Base-by-base conservation (phyloP, 2,113 vertebrate species). In the Chascanopsetta lugubris region DNA sequence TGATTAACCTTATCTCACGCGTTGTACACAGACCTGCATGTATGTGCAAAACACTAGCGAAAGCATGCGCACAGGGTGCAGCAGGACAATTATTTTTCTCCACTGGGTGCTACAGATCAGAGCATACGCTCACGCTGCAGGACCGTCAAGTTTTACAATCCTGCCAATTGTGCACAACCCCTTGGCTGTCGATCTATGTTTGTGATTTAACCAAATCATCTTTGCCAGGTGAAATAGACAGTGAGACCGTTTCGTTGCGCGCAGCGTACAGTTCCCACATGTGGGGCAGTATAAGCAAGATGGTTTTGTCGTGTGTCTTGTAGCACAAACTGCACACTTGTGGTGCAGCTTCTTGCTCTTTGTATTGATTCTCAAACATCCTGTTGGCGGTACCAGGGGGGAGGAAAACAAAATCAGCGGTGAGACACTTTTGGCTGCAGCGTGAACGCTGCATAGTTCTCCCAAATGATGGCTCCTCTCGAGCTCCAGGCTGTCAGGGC, bases 391-490 rank as follows among this genome's bases (percentile, higher is more conserved):
- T 27, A 57, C 54, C n/a, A 45, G 3, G 13, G 46, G 46, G 36
- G 32, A 36, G 29, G 69, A 72, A 69, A 77, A 74, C 50, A 48
- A 48, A 54, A 54, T 34, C 74, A 47, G 63, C 25, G 21, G 30
- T 55, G 60, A 30, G 63, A 69, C 22, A 60, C 67, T 75, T 77
- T 32, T 40, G 59, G 54, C 54, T 48, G 58, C 69, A 65, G 69
- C 25, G 53, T 69, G 54, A 74, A 79, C 66, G 45, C 9, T 36
- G 43, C 48, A 49, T 30, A 61, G 59, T 70, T 76, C 58, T 69
- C 71, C 72, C 58, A 71, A 78, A 81, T 61, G 72, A 83, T 66
- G 56, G 61, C 61, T 72, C 49, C 68, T 75, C 60, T 61, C 24
- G 17, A 61, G 64, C 58, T 46, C 9, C 60, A 63, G 10, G 57